These are phyloP conservation scores for Prionace glauca DNA, from an alignment of 2,797 vertebrate species.

Conservation along the genomic window DNA sequence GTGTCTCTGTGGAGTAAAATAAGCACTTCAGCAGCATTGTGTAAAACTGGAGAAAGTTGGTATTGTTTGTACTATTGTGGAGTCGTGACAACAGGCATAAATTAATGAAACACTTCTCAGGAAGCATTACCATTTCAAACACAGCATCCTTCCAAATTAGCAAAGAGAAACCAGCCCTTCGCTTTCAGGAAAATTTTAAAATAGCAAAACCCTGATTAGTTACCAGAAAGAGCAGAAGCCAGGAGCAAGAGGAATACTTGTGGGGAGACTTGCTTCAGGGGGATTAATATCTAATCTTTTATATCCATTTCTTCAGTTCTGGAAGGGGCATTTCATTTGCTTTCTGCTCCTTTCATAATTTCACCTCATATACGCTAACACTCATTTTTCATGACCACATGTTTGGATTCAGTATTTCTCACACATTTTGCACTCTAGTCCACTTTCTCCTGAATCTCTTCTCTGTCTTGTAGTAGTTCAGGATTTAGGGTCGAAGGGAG, in stretches of 20 bases:
- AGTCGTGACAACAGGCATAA: conserved; percentile 20
- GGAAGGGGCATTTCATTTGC: background rate
- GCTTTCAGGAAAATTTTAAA: background rate
- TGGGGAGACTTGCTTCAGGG: background rate
- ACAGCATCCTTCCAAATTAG: background rate
- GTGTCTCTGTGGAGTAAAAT: conserved; percentile 75
- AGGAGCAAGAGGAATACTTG: background rate
- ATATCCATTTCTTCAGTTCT: background rate
- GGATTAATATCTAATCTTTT: background rate
- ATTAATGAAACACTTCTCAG: background rate
- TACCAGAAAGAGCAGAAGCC: background rate
- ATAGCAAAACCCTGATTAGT: background rate
- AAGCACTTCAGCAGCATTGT: conserved; percentile 77
- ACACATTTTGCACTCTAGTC: background rate
- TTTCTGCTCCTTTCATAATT: background rate
- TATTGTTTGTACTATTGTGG: conserved; percentile 3
- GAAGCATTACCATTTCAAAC: conserved; percentile 24
- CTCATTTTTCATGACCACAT: background rate
- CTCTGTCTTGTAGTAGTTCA: background rate
- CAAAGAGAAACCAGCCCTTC: background rate
- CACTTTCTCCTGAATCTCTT: background rate
- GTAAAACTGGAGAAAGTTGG: conserved; percentile 50
- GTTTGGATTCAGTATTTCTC: background rate
- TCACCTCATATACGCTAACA: background rate
- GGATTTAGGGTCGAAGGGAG: background rate